Conservation (phyloP, 1,140 invertebrate genomes). For the Notospermus geniculatus region DNA sequence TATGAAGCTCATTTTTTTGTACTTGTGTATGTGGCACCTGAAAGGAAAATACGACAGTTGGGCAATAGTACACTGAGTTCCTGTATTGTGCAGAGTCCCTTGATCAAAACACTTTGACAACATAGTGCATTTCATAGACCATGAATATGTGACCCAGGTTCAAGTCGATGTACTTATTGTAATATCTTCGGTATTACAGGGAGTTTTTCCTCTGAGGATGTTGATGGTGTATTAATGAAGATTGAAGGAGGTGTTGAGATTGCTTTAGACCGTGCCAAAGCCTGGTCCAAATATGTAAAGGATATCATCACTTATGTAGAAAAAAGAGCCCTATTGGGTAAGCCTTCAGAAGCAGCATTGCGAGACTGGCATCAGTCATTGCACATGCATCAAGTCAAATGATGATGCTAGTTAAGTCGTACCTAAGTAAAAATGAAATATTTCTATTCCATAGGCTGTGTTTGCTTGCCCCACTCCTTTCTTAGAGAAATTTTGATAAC, state of each 20-base stretch:
- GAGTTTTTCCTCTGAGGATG: constrained; percentile 41
- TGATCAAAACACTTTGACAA: background rate
- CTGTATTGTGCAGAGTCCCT: no score
- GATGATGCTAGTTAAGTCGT: no score
- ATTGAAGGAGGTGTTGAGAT: constrained; percentile 58
- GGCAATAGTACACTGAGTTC: no score
- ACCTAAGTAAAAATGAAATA: no score
- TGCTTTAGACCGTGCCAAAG: constrained; percentile 60
- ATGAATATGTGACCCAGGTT: constrained; percentile 3
- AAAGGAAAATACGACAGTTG: no score
- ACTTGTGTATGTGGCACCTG: no score
- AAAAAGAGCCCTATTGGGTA: constrained; percentile 57
- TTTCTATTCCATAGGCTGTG: no score
- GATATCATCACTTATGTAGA: constrained; percentile 62
- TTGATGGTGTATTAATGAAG: constrained; percentile 52
- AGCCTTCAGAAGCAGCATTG: constrained; percentile 10
- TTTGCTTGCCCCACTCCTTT: no score
- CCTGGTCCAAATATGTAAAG: constrained; percentile 63
- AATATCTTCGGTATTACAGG: constrained; percentile 14
- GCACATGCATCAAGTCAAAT: no score
- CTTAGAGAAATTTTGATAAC: no score
- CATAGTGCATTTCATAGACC: background rate
- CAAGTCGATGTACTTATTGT: background rate
- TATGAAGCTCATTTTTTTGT: no score
- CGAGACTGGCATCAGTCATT: no score